Evolutionary conservation across 2,888 invertebrate species (phyloP), one percentile per base, ranked within the genome.

Genomic region (Lasius platythorax): DNA sequence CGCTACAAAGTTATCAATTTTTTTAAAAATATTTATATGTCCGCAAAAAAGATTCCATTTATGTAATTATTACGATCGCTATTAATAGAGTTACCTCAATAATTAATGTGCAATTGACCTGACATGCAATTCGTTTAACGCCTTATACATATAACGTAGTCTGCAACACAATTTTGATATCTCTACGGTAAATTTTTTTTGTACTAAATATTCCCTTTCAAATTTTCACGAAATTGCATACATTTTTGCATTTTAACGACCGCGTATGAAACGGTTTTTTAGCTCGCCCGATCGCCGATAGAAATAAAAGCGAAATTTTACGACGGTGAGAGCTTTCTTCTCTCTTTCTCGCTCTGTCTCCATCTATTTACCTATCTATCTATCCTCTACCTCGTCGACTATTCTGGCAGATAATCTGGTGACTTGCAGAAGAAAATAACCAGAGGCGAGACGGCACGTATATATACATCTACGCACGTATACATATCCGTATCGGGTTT

Each of bases 361-460:
- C 63, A 12, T 75, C 11, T 66, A 0, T 40, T 18, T 40, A 3
- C 12, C 12, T 23, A 8, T 43, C 40, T 58, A 30, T 70, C n/a
- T 70, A 58, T 61, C 58, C 58, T 33, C 58, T 84, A 68, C 78
- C 78, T 66, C 74, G 85, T 84, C 83, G 73, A 43, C 68, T 40
- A 50, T 74, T 64, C 75, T 15, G 61, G 8, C 53, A 58, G 74
- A 66, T 70, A 73, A 82, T 79, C 82, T 82, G 74, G 74, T 93
- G 93, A 93, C 92, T 93, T 87, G 92, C 89, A 88, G 86, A 90
- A 92, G 90, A 85, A 91, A 90, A 88, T 90, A 87, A 88, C 81
- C 88, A 86, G 85, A 85, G 84, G 66, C 76, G 85, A 53, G 53
- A 56, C 61, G 83, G 87, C 23, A 68, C 72, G 78, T 30, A 50